Evolutionary conservation across 2,113 vertebrate genomes (phyloP).

Genomic region (Seriola dumerili): DNA sequence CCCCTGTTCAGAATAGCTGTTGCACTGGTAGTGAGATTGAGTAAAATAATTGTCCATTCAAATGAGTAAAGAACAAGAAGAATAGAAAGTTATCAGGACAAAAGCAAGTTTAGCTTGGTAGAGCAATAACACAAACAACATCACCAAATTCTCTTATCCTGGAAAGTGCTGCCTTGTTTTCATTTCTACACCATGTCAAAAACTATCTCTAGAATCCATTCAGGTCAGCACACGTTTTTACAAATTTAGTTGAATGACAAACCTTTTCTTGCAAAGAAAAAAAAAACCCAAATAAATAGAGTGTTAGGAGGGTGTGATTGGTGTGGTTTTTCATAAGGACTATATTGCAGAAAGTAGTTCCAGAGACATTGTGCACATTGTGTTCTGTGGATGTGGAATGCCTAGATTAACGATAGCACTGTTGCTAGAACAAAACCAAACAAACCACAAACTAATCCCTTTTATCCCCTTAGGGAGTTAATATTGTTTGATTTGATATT

Average conservation of each 20-base stretch:
- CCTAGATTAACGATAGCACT: no score
- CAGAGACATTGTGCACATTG: background rate
- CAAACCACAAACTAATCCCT: no score
- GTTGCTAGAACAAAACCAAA: no score
- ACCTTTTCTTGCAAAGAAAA: background rate
- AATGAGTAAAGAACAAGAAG: background rate
- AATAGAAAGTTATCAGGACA: background rate
- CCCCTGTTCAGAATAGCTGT: background rate
- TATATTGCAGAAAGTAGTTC: background rate
- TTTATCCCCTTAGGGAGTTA: no score
- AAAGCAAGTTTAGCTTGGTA: background rate
- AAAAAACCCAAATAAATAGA: no score
- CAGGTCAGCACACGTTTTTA: background rate
- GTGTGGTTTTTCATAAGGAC: no score
- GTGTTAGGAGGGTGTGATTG: background rate
- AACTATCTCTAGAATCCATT: background rate
- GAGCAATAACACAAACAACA: background rate
- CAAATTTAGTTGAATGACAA: background rate
- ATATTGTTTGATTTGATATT: no score
- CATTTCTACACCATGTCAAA: background rate
- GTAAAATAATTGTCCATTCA: background rate
- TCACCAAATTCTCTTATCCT: background rate
- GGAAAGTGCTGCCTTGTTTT: background rate
- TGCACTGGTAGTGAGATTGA: background rate
- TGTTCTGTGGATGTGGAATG: background rate